Evolutionary conservation across 2,888 invertebrate genomes (phyloP).

Genomic region (Cryptocephalus moraei): DNA sequence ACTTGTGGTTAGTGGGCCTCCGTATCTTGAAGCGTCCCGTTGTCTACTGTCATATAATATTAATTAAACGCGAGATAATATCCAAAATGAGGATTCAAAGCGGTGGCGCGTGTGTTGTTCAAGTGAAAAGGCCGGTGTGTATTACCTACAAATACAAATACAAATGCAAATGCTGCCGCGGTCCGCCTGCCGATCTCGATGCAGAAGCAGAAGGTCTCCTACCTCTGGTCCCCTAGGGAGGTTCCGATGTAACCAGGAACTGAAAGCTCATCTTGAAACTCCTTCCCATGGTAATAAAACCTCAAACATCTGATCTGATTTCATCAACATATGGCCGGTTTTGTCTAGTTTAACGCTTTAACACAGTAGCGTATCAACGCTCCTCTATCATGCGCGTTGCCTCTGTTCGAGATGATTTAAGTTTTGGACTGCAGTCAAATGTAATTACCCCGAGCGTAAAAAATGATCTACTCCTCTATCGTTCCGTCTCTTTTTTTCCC

Average conservation of each 20-base stretch:
- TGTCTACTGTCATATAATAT: background rate
- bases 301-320: conserved; percentile 12
- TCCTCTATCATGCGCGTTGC: background rate
- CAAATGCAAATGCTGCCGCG: background rate
- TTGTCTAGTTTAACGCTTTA: conserved; percentile 10
- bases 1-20: conserved; percentile 16
- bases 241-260: conserved; percentile 14
- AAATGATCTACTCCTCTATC: too few species aligned
- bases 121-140: too few species aligned
- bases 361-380: conserved; percentile 6
- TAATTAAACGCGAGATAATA: too few species aligned
- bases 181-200: background rate
- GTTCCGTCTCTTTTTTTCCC: too few species aligned
- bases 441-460: too few species aligned
- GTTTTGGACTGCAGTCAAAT: too few species aligned
- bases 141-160: too few species aligned
- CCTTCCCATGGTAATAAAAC: conserved; percentile 14
- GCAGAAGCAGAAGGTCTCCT: background rate
- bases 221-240: conserved; percentile 4
- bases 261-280: conserved; percentile 8
- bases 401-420: too few species aligned
- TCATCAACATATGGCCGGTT: conserved; percentile 11
- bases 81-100: too few species aligned
- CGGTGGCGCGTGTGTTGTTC: too few species aligned
- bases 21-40: conserved; percentile 13